These are phyloP conservation scores for Fissipunctia ypsillon DNA, from an alignment of 2,888 invertebrate genomes.

Conservation along the genomic window DNA sequence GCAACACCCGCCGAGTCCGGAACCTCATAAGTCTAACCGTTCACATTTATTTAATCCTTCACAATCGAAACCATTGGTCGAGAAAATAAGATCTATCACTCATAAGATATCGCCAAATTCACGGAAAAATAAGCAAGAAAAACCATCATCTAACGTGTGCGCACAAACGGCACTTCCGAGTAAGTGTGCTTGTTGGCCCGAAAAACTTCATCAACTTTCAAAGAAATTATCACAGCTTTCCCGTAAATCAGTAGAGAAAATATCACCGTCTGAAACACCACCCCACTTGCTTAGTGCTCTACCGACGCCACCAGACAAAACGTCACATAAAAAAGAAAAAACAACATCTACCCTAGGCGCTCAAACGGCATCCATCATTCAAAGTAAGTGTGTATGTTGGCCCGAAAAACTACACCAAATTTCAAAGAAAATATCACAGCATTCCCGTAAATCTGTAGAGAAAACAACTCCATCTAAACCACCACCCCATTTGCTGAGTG, in stretches of 20 bases:
- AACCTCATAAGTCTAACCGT: constrained; percentile 1
- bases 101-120: constrained; percentile 12
- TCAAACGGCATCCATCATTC: constrained; percentile 15
- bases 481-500: background rate
- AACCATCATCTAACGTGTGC: background rate
- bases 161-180: constrained; percentile 17
- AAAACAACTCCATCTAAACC: background rate
- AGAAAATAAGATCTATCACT: constrained; percentile 13
- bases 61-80: constrained; percentile 13
- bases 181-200: constrained; percentile 13
- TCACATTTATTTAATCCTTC: background rate
- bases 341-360: background rate
- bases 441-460: constrained; percentile 8
- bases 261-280: background rate
- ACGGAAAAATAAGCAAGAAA: constrained; percentile 4
- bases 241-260: constrained; percentile 16
- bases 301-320: background rate
- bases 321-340: background rate
- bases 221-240: constrained; percentile 13
- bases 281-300: background rate
- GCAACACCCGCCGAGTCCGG: background rate
- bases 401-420: constrained; percentile 3
- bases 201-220: constrained; percentile 4
- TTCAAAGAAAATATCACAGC: constrained; percentile 4
- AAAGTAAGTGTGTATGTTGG: constrained; percentile 19